Evolutionary conservation across 1,140 invertebrate species (phyloP).

Genomic region (Neodiprion pinetum): DNA sequence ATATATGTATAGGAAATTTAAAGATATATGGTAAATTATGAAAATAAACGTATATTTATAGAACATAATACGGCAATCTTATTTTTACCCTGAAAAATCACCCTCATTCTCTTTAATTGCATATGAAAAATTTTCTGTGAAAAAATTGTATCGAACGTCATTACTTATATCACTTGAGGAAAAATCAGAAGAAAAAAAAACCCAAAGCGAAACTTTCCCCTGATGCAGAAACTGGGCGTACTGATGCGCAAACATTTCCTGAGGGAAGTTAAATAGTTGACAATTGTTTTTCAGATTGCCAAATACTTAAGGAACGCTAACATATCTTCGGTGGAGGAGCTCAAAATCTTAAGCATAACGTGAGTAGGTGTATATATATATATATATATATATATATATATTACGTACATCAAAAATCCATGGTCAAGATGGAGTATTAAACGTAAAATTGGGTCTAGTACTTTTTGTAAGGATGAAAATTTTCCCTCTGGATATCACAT

Average conservation of each 20-base stretch:
- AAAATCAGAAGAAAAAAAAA: too few species aligned
- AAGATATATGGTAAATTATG: too few species aligned
- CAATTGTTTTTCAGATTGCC: conserved; percentile 65
- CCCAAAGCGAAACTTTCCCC: neutral
- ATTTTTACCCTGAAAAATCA: too few species aligned
- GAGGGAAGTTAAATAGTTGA: neutral
- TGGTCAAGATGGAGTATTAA: too few species aligned
- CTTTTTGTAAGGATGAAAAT: conserved; percentile 23
- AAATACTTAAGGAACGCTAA: conserved; percentile 71
- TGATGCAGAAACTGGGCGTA: neutral
- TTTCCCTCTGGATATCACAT: neutral
- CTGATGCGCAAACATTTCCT: neutral
- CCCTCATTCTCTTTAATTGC: too few species aligned
- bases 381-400: conserved; percentile 18
- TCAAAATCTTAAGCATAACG: conserved; percentile 73
- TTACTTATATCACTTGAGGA: too few species aligned
- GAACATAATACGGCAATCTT: too few species aligned
- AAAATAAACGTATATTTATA: too few species aligned
- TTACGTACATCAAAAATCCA: too few species aligned
- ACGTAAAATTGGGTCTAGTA: conserved; percentile 13
- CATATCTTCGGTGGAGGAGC: conserved; percentile 70
- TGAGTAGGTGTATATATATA: conserved; percentile 56
- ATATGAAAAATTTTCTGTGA: too few species aligned
- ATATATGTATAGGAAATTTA: too few species aligned
- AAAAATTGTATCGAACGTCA: too few species aligned